A percentile compares a stretch with the other conserved stretches of the same genome.
These are phyloP conservation scores for Gymnocheta viridis DNA, from an alignment of 2,888 invertebrate genomes.

Conservation along the genomic window DNA sequence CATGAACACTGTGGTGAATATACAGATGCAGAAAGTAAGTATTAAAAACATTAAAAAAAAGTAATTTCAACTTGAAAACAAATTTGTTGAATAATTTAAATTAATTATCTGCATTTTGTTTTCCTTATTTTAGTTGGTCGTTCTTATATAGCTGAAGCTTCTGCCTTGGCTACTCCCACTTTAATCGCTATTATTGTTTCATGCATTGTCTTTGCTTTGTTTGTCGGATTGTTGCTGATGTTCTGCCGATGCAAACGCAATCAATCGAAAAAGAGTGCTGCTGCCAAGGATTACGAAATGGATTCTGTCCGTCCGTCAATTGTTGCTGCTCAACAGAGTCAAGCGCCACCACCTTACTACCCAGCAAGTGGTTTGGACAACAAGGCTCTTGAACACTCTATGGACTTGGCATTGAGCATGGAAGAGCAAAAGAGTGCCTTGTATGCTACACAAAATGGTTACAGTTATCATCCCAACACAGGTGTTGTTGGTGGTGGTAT, in stretches of 20 bases:
- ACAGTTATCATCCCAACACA: constrained; percentile 91
- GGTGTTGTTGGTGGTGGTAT: constrained; percentile 82
- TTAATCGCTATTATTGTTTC: constrained; percentile 90
- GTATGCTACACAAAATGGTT: constrained; percentile 92
- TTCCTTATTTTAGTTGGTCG: constrained; percentile 86
- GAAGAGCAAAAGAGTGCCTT: constrained; percentile 93
- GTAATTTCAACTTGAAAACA: neutral
- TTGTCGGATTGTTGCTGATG: constrained; percentile 88
- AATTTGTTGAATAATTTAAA: neutral
- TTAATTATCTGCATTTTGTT: constrained; percentile 6
- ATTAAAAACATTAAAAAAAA: neutral
- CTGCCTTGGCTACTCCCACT: constrained; percentile 89
- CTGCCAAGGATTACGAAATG: constrained; percentile 95
- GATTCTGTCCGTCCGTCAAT: constrained; percentile 92
- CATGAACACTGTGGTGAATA: constrained; percentile 92
- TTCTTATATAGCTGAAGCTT: constrained; percentile 90
- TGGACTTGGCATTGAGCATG: constrained; percentile 91
- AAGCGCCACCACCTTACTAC: constrained; percentile 94
- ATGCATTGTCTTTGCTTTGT: constrained; percentile 90
- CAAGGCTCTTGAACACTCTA: constrained; percentile 94
- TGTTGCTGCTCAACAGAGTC: constrained; percentile 90
- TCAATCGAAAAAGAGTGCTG: constrained; percentile 90
- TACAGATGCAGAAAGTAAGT: constrained; percentile 92
- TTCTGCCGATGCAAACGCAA: constrained; percentile 93
- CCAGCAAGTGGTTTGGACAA: constrained; percentile 94